Conservation (phyloP, 1,140 invertebrate genomes). For the Panagrolaimus sp. region DNA sequence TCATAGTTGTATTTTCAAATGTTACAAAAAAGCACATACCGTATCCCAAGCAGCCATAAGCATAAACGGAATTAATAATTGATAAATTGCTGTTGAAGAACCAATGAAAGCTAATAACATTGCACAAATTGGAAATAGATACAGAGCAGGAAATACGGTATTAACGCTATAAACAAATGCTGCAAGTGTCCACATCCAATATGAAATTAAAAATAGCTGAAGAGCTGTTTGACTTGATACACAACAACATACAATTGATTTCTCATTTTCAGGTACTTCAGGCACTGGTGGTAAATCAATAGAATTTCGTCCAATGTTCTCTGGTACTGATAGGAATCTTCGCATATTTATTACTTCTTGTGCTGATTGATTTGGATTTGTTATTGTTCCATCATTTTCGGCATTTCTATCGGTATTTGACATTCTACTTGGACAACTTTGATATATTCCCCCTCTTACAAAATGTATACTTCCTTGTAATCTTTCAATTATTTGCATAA, state of each 20-base stretch:
- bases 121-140: background rate
- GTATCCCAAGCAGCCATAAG: background rate
- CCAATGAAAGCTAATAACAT: background rate
- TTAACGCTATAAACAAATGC: background rate
- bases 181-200: background rate
- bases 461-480: background rate
- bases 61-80: constrained; percentile 2
- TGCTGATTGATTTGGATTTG: background rate
- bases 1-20: no score
- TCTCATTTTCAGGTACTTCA: background rate
- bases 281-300: no score
- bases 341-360: background rate
- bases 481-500: background rate
- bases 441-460: background rate
- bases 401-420: no score
- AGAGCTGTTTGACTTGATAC: background rate
- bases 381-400: no score
- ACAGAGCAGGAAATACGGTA: background rate
- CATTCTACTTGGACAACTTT: background rate
- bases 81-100: background rate
- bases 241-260: background rate
- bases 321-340: background rate
- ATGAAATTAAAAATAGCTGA: background rate
- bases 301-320: no score
- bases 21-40: background rate